phyloP scores from a whole-genome alignment of 2,797 vertebrate genomes.

The Anableps anableps region DNA sequence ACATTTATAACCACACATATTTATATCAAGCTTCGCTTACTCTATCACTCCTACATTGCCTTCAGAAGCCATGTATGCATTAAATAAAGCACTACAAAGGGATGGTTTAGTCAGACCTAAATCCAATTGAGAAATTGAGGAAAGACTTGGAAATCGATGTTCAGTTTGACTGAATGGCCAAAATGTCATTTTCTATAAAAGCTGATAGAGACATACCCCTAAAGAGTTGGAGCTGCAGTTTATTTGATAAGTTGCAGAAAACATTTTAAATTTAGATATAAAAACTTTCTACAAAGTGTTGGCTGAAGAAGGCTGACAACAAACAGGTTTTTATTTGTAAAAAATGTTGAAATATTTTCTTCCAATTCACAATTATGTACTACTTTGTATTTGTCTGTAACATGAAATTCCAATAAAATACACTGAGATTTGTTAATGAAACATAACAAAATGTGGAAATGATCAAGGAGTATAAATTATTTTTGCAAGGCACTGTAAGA shows the following conservation, averaged over 20 bases:
- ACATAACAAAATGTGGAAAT: neutral
- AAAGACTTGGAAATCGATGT: neutral
- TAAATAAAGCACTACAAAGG: neutral
- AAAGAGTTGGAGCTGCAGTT: neutral
- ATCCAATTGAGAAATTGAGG: neutral
- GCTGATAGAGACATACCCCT: neutral
- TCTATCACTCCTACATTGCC: neutral
- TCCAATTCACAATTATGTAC: neutral
- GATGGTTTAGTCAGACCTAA: neutral
- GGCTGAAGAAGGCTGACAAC: neutral
- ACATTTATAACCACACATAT: neutral
- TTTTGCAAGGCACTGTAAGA: neutral
- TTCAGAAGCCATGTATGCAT: too few relatives aligned
- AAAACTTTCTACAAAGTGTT: too few relatives aligned
- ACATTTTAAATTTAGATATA: too few relatives aligned
- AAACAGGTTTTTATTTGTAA: too few relatives aligned
- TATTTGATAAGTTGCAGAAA: too few relatives aligned
- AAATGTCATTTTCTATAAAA: neutral
- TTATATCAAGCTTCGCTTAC: neutral
- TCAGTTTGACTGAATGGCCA: neutral
- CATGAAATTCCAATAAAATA: neutral
- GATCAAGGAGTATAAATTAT: neutral
- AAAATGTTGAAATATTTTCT: neutral
- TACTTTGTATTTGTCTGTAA: neutral
- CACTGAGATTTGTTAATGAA: neutral